Percentiles rank a stretch among this genome's conserved stretches.
These are phyloP conservation scores for Salarias fasciatus DNA, from an alignment of 2,797 vertebrate species.

Conservation along the genomic window DNA sequence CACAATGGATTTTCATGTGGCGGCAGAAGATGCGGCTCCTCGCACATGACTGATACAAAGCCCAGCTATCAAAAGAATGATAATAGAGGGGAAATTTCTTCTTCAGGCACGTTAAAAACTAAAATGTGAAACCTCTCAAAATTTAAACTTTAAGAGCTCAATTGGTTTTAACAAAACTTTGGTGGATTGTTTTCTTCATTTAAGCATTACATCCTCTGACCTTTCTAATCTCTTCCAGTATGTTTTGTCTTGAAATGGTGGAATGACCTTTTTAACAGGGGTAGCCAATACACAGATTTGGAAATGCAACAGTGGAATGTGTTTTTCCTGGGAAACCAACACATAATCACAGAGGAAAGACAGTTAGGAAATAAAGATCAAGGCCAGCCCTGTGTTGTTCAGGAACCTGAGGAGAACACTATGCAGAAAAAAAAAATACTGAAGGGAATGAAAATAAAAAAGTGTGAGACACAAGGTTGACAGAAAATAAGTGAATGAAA, in stretches of 20 bases:
- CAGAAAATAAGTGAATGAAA: conserved; percentile 22
- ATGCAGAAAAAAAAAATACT: neutral
- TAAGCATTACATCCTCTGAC: neutral
- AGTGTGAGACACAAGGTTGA: conserved; percentile 5
- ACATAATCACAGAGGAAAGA: neutral
- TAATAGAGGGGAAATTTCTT: conserved; percentile 2
- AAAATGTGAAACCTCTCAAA: too few species aligned
- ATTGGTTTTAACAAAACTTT: neutral
- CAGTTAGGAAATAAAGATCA: conserved; percentile 11
- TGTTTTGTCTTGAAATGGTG: conserved; percentile 18
- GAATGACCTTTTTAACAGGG: neutral
- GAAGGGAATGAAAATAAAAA: conserved; percentile 27
- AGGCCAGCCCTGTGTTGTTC: neutral
- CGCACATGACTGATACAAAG: conserved; percentile 21
- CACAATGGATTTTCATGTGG: conserved; percentile 41
- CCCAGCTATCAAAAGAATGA: conserved; percentile 39
- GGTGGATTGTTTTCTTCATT: conserved; percentile 1
- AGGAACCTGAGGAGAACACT: conserved; percentile 12
- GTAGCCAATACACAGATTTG: neutral
- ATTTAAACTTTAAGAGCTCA: too few species aligned
- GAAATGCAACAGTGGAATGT: neutral
- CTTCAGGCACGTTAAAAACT: conserved; percentile 15
- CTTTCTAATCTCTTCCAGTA: conserved; percentile 9
- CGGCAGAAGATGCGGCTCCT: too few species aligned
- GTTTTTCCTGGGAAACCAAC: neutral